phyloP scores from a whole-genome alignment of 2,888 invertebrate species.

The Desoria tigrina region DNA sequence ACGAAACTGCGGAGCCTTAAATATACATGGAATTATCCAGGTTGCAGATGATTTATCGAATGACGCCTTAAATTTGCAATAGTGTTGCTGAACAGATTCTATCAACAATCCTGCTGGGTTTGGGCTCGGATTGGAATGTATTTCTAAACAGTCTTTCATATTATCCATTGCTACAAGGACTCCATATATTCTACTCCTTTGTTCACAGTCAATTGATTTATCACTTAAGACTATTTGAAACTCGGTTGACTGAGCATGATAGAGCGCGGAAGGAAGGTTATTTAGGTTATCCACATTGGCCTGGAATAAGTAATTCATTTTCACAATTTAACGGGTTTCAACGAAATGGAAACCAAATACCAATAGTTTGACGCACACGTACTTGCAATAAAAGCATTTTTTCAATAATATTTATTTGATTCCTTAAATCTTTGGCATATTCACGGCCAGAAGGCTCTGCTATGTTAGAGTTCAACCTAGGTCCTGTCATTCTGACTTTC shows the following conservation, averaged over 20 bases:
- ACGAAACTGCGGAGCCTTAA: conserved; percentile 40
- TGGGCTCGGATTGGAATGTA: conserved; percentile 9
- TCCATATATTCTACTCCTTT: conserved; percentile 28
- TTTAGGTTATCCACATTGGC: conserved; percentile 38
- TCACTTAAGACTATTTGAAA: conserved; percentile 40
- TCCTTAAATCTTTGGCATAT: conserved; percentile 67
- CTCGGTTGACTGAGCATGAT: conserved; percentile 40
- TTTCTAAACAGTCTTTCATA: conserved; percentile 36
- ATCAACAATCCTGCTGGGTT: too few species aligned
- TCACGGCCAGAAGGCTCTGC: conserved; percentile 60
- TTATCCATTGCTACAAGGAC: conserved; percentile 41
- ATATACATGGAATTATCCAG: conserved; percentile 40
- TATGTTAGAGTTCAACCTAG: conserved; percentile 62
- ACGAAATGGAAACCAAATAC: too few species aligned
- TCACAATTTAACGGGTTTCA: too few species aligned
- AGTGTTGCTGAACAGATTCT: conserved; percentile 13
- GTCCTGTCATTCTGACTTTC: conserved; percentile 61
- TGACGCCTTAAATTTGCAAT: conserved; percentile 4
- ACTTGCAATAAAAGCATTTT: conserved; percentile 82
- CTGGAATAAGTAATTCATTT: conserved; percentile 21
- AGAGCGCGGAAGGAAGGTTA: conserved; percentile 37
- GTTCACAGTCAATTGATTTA: conserved; percentile 24
- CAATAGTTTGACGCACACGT: too few species aligned
- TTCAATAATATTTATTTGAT: conserved; percentile 74
- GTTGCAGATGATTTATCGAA: conserved; percentile 9